Evolutionary conservation across 1,140 invertebrate species (phyloP), one percentile per base, ranked within the genome.

Genomic region (Pygmarrhopalites habei): DNA sequence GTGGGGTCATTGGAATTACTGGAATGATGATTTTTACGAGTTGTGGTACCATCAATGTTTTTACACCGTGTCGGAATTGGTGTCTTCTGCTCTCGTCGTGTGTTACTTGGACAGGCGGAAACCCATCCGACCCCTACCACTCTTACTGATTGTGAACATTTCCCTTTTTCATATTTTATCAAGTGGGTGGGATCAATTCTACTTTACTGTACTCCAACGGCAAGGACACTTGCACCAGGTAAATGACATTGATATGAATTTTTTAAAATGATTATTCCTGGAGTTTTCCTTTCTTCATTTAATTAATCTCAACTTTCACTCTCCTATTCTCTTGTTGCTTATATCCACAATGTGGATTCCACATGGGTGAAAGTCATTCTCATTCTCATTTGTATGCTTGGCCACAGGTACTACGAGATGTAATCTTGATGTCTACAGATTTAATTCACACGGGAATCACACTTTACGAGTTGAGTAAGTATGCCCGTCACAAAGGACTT

Each of bases 1-100:
- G n/a, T 91, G 88, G 88, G 82, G 82, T 23, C 87, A 86, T 67
- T 84, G 89, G 60, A 90, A 89, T 75, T 90, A 90, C 72, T 88
- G 86, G 80, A 91, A 91, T 71, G 88, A 90, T 67, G 79, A 80
- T 51, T 80, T 78, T 67, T 80, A 80, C 68, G 64, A 66, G 0
- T 77, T 77, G 53, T 79, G 75, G 73, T 72, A 73, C 56, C 78
- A 71, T 57, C 63, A 68, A 62, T 4, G 62, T 64, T 86, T 88
- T 73, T 87, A 86, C 68, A 83, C 86, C 14, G 49, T 77, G 12
- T 87, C 87, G 0, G 88, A 91, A 76, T 67, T 89, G 1, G 72
- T 86, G 66, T 88, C 86, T 12, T 86, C 87, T 0, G 74, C 79
- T 47, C 71, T 86, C 25, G 77, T 79, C 15, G 49, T 79, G 1